Conservation (phyloP, 1,140 invertebrate species). For the Drosophila mauritiana region DNA sequence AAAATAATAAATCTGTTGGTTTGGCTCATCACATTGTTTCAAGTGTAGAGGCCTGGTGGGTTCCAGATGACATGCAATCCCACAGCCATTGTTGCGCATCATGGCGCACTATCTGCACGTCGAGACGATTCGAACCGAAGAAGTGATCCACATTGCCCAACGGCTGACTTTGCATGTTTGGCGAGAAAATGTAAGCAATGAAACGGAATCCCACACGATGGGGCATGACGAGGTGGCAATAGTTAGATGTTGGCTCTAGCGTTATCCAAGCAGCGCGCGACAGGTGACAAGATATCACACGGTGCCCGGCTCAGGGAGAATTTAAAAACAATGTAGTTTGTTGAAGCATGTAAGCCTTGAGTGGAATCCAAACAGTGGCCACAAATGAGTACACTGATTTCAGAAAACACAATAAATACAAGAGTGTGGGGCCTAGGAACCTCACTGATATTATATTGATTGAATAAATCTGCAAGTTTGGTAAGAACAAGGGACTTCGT, state of each 20-base stretch:
- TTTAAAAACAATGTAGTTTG: background rate
- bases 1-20: too few species aligned
- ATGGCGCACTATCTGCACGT: slow-evolving; percentile 35
- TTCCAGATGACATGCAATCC: slow-evolving; percentile 72
- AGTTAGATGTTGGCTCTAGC: slow-evolving; percentile 19
- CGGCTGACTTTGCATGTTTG: slow-evolving; percentile 69
- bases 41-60: slow-evolving; percentile 46
- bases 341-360: background rate
- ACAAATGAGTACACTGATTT: background rate
- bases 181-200: slow-evolving; percentile 36
- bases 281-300: slow-evolving; percentile 61
- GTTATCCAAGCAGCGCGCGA: slow-evolving; percentile 46
- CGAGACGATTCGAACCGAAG: slow-evolving; percentile 52
- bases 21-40: slow-evolving; percentile 5
- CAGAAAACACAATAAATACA: too few species aligned
- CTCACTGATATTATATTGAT: too few species aligned
- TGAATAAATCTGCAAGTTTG: too few species aligned
- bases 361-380: background rate
- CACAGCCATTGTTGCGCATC: slow-evolving; percentile 72
- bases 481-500: too few species aligned
- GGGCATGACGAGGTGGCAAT: slow-evolving; percentile 26
- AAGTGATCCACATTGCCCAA: slow-evolving; percentile 67
- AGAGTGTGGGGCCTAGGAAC: too few species aligned
- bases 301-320: slow-evolving; percentile 8
- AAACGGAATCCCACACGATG: slow-evolving; percentile 76